Conservation (phyloP, 2,797 vertebrate species). For the Pseudochirops cupreus region DNA sequence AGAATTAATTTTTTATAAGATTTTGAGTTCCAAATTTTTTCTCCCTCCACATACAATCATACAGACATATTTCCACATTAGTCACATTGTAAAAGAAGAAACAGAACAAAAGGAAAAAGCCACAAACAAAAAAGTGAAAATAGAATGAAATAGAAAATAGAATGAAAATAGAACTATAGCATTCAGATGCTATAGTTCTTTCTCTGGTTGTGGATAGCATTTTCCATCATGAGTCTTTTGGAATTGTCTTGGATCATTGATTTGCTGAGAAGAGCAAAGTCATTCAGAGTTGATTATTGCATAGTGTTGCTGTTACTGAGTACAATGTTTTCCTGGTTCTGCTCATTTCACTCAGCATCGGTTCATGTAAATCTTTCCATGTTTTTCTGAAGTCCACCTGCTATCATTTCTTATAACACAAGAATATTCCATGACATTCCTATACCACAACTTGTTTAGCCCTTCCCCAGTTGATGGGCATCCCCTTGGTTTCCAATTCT, state of each 20-base stretch:
- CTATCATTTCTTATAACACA: not conserved
- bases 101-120: not conserved
- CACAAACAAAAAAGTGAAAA: too few relatives aligned
- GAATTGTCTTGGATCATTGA: too few relatives aligned
- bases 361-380: not conserved
- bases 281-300: too few relatives aligned
- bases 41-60: not conserved
- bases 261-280: not conserved
- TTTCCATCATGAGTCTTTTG: too few relatives aligned
- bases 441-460: not conserved
- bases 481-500: too few relatives aligned
- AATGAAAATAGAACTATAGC: too few relatives aligned
- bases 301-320: not conserved
- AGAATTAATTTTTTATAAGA: not conserved
- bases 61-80: not conserved
- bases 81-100: not conserved
- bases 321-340: not conserved
- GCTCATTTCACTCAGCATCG: not conserved
- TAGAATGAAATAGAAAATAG: too few relatives aligned
- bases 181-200: not conserved
- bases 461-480: too few relatives aligned
- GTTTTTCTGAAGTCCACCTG: not conserved
- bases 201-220: not conserved
- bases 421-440: not conserved
- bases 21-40: not conserved